Evolutionary conservation across 2,888 invertebrate genomes (phyloP), one percentile per base, ranked within the genome.

Genomic region (Zaprionus bogoriensis): DNA sequence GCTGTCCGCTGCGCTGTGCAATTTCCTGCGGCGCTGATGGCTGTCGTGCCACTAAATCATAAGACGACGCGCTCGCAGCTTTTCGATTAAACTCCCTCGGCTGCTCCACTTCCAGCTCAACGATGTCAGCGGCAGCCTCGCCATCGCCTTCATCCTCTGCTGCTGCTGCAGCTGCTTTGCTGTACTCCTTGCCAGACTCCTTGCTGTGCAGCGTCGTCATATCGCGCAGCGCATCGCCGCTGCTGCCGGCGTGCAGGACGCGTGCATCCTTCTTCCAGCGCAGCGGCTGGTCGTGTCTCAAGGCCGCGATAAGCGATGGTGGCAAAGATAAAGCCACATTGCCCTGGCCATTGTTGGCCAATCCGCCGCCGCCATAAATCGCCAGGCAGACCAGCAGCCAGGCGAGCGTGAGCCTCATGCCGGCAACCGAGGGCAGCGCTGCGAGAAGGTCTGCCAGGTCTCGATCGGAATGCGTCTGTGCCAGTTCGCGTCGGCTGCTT

Each of bases 281-380:
- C 51, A 17, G 19, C 27, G 38, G 48, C 50, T 57, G 69, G 20
- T 60, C 69, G 61, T 70, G 78, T 74, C 77, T 74, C 79, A 79
- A 83, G 86, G 88, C 86, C 85, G 80, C 80, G 88, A 89, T 89
- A 89, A 88, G 82, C 87, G 89, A 89, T 89, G 87, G 89, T 88
- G 89, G 87, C 80, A 87, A 83, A 87, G 89, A 89, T 89, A 89
- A 82, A 61, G 83, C 88, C 64, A 79, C 77, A 51, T 80, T 83
- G 79, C 80, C 69, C 12, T 63, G 77, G 47, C 83, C 75, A 55
- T 77, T 65, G 72, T 57, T 68, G 74, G 45, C 45, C 25, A 64
- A 67, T 53, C 80, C 75, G 66, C 79, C 77, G 72, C 85, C 79
- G 74, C 88, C 87, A 89, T 89, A 89, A 88, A 89, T 89, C 78